Conservation (phyloP, 2,113 vertebrate species). For the Mus spicilegus region DNA sequence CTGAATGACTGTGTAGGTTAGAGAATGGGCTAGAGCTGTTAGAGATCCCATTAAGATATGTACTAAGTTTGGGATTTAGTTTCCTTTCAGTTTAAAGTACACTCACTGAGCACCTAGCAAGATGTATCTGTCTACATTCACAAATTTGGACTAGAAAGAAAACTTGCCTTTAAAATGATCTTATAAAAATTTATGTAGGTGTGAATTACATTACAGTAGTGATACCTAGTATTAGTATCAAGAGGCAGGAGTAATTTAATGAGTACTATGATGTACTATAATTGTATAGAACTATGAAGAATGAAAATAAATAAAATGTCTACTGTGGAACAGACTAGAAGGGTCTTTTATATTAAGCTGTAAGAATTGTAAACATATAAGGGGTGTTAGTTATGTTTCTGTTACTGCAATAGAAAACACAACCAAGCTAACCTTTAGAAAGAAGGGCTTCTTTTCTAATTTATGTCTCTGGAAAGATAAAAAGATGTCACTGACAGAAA, state of each 20-base stretch:
- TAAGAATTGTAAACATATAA: not conserved
- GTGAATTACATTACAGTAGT: not conserved
- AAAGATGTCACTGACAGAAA: not conserved
- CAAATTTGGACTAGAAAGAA: not conserved
- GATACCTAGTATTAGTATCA: not conserved
- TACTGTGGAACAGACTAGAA: not conserved
- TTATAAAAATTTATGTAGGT: not conserved
- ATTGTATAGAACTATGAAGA: not conserved
- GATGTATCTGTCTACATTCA: not conserved
- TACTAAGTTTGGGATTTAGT: not conserved
- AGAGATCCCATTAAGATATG: constrained; percentile 6
- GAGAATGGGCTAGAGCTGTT: not conserved
- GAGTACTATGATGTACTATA: not conserved
- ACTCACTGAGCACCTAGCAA: not conserved
- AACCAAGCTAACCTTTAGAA: too few species aligned
- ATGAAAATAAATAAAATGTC: constrained; percentile 33
- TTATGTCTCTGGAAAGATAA: not conserved
- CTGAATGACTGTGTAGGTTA: not conserved
- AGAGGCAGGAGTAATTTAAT: not conserved
- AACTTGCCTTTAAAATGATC: not conserved
- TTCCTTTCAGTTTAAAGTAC: constrained; percentile 20
- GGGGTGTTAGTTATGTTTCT: not conserved
- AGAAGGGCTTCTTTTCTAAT: not conserved
- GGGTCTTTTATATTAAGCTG: not conserved
- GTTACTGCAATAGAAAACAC: not conserved